Conservation (phyloP, 2,888 invertebrate species). For the Brachynemurus nebulosus region DNA sequence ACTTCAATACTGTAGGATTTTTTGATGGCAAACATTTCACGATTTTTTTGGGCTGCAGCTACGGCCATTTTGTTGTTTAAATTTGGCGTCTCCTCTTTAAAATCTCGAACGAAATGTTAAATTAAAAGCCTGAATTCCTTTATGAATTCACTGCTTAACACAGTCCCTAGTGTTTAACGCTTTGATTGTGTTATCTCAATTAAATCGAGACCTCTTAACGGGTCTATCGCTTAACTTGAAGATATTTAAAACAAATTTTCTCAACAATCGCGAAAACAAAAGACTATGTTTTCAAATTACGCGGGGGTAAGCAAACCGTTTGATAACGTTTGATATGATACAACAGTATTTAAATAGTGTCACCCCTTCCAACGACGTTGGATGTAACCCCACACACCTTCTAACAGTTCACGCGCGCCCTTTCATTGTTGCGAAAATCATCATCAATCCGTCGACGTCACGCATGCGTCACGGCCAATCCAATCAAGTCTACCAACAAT, state of each 20-base stretch:
- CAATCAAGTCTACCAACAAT: conserved; percentile 24
- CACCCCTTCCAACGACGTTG: conserved; percentile 28
- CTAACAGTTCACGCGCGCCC: conserved; percentile 38
- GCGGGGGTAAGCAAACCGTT: conserved; percentile 6
- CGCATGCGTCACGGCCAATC: conserved; percentile 41
- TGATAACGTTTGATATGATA: background rate
- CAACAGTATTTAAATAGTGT: conserved; percentile 27
- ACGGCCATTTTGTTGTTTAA: conserved; percentile 66
- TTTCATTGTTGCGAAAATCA: conserved; percentile 30
- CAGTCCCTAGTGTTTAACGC: background rate
- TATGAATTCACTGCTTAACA: background rate
- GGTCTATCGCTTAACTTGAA: background rate
- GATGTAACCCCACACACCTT: conserved; percentile 27
- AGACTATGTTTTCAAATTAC: conserved; percentile 1
- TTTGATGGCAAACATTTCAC: conserved; percentile 94
- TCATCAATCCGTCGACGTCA: conserved; percentile 30
- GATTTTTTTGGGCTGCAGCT: conserved; percentile 84
- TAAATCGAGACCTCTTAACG: background rate
- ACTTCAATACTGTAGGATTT: conserved; percentile 97
- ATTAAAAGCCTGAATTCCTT: conserved; percentile 5
- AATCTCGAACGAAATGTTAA: conserved; percentile 33
- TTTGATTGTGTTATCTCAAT: background rate
- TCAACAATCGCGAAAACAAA: background rate
- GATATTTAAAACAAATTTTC: background rate
- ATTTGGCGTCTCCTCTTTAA: conserved; percentile 21